phyloP scores from a whole-genome alignment of 2,797 vertebrate species.

The Hemitrygon akajei region DNA sequence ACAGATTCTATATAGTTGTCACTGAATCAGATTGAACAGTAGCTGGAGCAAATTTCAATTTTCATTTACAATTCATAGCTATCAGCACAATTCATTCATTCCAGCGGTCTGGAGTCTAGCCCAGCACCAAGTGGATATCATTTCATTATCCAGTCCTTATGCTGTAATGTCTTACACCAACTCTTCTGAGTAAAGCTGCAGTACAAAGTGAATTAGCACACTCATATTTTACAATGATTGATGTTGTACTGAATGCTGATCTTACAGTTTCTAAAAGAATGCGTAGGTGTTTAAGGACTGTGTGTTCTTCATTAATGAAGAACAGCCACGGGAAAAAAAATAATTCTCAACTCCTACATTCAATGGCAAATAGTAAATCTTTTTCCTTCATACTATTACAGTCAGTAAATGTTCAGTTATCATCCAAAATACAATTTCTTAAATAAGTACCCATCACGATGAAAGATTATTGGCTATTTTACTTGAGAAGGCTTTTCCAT shows the following conservation, averaged over 20 bases:
- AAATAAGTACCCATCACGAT: background rate
- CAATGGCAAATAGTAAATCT: constrained; percentile 4
- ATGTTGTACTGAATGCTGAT: background rate
- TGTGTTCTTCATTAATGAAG: constrained; percentile 9
- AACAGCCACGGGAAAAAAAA: background rate
- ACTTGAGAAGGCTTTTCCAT: background rate
- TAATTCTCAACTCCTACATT: constrained; percentile 8
- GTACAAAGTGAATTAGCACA: background rate
- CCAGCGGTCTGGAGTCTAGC: background rate
- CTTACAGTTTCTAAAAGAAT: background rate
- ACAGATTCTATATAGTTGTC: background rate
- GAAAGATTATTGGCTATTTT: background rate
- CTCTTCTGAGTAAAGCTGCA: background rate
- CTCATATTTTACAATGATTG: background rate
- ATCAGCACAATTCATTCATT: background rate
- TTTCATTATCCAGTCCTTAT: too few species aligned
- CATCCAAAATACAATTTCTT: constrained; percentile 5
- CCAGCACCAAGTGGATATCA: too few species aligned
- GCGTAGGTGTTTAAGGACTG: constrained; percentile 21
- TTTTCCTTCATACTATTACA: background rate
- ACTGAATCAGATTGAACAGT: background rate
- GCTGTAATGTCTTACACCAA: background rate
- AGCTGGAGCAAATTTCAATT: background rate
- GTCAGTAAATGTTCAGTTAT: constrained; percentile 3
- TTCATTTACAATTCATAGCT: background rate